phyloP scores from a whole-genome alignment of 37 sponge, comb jelly and placozoan species.

The Hormiphora californensis region DNA sequence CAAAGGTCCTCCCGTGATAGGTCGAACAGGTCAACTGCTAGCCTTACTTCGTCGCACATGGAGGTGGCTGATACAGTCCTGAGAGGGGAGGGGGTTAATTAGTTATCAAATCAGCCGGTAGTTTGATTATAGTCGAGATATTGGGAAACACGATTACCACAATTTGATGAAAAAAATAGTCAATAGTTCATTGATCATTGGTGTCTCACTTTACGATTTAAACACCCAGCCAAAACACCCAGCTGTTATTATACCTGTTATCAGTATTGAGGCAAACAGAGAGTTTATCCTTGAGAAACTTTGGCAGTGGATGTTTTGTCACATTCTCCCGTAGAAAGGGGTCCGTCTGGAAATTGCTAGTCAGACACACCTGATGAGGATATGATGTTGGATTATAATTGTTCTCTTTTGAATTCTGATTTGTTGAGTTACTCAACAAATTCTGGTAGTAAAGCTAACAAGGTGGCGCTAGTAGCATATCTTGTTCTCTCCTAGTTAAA shows the following conservation, averaged over 20 bases:
- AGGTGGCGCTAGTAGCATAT: too few relatives aligned
- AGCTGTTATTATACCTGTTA: not conserved
- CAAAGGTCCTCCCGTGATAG: not conserved
- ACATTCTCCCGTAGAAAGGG: not conserved
- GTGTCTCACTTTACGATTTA: not conserved
- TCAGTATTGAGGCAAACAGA: conserved; percentile 51
- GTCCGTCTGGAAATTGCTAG: conserved; percentile 33
- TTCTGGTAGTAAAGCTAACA: too few relatives aligned
- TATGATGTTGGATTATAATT: not conserved
- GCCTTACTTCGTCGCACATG: conserved; percentile 33
- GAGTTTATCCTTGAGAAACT: not conserved
- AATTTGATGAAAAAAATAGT: not conserved
- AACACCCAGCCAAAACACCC: not conserved
- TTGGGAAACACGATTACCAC: too few relatives aligned
- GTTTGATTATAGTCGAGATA: too few relatives aligned
- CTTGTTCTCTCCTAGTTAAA: too few relatives aligned
- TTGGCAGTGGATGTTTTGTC: not conserved
- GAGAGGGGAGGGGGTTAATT: too few relatives aligned
- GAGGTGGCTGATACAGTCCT: conserved; percentile 37
- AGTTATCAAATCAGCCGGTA: too few relatives aligned
- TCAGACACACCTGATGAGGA: conserved; percentile 11
- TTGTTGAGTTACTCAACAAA: too few relatives aligned
- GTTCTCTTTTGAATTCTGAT: too few relatives aligned
- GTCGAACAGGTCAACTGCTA: conserved; percentile 14
- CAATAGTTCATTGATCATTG: not conserved